phyloP scores from a whole-genome alignment of 92 coral and sea anemone species.

The Parazoanthus swiftii region DNA sequence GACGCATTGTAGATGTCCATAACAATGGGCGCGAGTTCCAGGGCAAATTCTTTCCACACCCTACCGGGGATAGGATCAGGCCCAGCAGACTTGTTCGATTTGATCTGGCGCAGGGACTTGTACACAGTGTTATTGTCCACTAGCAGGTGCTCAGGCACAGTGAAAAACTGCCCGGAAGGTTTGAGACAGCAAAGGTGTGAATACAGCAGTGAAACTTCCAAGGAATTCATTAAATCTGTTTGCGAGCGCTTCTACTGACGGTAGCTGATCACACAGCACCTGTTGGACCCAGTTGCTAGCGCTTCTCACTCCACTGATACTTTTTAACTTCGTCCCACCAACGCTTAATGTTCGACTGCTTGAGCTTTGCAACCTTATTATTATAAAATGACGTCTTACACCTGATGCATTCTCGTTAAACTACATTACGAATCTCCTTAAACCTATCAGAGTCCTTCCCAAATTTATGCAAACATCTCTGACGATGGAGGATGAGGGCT shows the following conservation, averaged over 20 bases:
- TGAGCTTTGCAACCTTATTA: constrained; percentile 44
- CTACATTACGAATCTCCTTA: constrained; percentile 43
- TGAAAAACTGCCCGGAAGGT: constrained; percentile 18
- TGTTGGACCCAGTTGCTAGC: constrained; percentile 40
- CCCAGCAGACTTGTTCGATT: constrained; percentile 48
- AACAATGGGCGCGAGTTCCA: constrained; percentile 48
- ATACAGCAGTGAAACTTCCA: constrained; percentile 42
- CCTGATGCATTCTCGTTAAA: constrained; percentile 43
- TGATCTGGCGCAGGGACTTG: constrained; percentile 40
- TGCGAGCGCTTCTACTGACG: constrained; percentile 48
- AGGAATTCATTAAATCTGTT: constrained; percentile 52
- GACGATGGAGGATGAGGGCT: constrained; percentile 33
- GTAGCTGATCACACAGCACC: constrained; percentile 37
- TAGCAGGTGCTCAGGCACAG: too few relatives aligned
- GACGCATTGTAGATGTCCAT: constrained; percentile 44
- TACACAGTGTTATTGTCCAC: constrained; percentile 19
- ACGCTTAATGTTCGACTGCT: constrained; percentile 44
- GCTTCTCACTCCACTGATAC: constrained; percentile 44
- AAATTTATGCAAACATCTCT: constrained; percentile 27
- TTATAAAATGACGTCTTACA: constrained; percentile 44
- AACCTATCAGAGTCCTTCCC: constrained; percentile 51
- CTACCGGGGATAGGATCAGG: constrained; percentile 46
- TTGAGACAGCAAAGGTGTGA: constrained; percentile 36
- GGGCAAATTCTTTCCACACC: constrained; percentile 48
- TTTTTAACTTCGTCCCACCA: constrained; percentile 51